Conservation (phyloP, 2,797 vertebrate genomes). For the Rhynchotus rufescens region DNA sequence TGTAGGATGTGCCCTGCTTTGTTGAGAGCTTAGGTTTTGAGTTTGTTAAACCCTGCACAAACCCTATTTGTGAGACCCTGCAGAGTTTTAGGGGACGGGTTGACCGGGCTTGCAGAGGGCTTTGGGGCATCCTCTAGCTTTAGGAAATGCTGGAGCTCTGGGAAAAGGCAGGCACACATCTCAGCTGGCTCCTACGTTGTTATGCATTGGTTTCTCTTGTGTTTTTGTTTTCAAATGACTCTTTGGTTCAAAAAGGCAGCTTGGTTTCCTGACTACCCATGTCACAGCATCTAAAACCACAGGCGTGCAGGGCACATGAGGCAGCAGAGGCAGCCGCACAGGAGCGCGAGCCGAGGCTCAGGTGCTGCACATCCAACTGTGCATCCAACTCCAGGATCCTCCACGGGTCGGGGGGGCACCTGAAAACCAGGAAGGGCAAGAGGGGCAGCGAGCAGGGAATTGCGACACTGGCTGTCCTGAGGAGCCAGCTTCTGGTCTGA, state of each 20-base stretch:
- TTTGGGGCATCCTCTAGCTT: not conserved
- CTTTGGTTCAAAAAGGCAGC: not conserved
- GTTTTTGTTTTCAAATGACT: not conserved
- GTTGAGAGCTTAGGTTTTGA: not conserved
- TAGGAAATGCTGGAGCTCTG: not conserved
- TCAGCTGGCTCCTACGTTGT: not conserved
- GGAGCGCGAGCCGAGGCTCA: no score
- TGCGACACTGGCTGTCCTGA: not conserved
- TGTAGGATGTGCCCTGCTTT: not conserved
- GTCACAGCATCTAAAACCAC: not conserved
- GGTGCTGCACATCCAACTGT: no score
- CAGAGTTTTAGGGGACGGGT: not conserved
- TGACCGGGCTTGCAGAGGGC: not conserved
- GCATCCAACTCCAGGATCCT: not conserved
- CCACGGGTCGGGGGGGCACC: not conserved
- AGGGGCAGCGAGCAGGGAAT: not conserved
- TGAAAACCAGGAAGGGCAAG: not conserved
- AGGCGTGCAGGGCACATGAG: not conserved
- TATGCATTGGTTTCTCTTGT: fast-evolving
- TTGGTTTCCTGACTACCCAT: not conserved
- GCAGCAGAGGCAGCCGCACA: not conserved
- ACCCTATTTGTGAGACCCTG: not conserved
- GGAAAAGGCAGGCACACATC: not conserved
- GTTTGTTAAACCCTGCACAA: not conserved
- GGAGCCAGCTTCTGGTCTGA: not conserved